These are phyloP conservation scores for Cervus canadensis DNA, from an alignment of 2,113 vertebrate species.

Conservation along the genomic window DNA sequence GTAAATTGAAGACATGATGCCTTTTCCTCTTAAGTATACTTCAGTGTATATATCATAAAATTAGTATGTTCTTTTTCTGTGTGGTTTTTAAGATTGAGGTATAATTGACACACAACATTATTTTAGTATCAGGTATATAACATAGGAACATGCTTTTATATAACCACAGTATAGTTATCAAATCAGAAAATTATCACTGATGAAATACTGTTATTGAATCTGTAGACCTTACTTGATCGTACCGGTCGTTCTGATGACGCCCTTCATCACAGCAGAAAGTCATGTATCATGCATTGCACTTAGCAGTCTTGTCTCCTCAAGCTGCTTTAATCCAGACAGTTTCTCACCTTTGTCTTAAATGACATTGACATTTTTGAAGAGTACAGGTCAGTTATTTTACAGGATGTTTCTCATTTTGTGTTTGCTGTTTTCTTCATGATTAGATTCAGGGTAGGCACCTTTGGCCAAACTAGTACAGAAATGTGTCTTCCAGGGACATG, in stretches of 20 bases:
- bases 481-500: neutral
- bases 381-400: neutral
- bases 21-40: neutral
- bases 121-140: neutral
- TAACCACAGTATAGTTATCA: neutral
- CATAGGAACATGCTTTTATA: neutral
- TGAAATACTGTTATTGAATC: neutral
- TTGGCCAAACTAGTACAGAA: neutral
- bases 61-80: neutral
- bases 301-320: neutral
- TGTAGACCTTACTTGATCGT: neutral
- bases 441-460: neutral
- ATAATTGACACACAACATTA: neutral
- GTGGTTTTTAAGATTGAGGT: neutral
- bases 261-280: neutral
- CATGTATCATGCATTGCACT: neutral
- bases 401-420: neutral
- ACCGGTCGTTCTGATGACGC: neutral
- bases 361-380: neutral
- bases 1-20: neutral
- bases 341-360: neutral
- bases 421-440: neutral
- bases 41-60: neutral
- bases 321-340: neutral
- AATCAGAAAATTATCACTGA: neutral